These are phyloP conservation scores for Chaetogeoica ovagalla DNA, from an alignment of 2,888 invertebrate species.

Conservation along the genomic window DNA sequence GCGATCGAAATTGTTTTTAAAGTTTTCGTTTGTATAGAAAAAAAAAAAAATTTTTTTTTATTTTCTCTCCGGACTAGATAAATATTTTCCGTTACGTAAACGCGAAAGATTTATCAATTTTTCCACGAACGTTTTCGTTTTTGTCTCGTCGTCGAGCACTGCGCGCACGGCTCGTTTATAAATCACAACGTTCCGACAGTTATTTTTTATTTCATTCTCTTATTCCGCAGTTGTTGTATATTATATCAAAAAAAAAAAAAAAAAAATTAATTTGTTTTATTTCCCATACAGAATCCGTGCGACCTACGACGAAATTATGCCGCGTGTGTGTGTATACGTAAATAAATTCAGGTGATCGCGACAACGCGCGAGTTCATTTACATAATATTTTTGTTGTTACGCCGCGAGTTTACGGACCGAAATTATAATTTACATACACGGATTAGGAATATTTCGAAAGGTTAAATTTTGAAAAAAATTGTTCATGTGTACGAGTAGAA, in stretches of 20 bases:
- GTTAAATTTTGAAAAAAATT: too few species aligned
- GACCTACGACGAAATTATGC: constrained; percentile 1
- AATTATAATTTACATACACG: too few species aligned
- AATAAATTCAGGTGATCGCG: constrained; percentile 15
- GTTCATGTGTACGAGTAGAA: too few species aligned
- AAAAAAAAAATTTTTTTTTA: too few species aligned
- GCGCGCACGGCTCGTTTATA: neutral
- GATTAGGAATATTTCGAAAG: too few species aligned
- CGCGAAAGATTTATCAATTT: constrained; percentile 3
- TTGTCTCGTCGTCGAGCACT: neutral
- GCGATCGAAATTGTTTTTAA: too few species aligned
- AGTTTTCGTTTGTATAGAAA: too few species aligned
- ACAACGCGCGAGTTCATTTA: neutral
- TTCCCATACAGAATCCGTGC: neutral
- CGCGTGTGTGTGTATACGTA: neutral
- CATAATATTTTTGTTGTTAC: constrained; percentile 1
- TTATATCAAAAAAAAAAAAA: too few species aligned
- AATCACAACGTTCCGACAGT: constrained; percentile 22
- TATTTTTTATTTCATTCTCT: neutral
- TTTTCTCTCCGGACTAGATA: constrained; percentile 2
- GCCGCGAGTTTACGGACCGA: neutral
- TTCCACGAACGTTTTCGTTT: constrained; percentile 26
- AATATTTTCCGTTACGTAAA: neutral
- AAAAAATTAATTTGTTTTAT: too few species aligned
- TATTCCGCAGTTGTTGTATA: neutral